Evolutionary conservation across 2,888 invertebrate genomes (phyloP), one percentile per base, ranked within the genome.

Genomic region (Augochlorella aurata): DNA sequence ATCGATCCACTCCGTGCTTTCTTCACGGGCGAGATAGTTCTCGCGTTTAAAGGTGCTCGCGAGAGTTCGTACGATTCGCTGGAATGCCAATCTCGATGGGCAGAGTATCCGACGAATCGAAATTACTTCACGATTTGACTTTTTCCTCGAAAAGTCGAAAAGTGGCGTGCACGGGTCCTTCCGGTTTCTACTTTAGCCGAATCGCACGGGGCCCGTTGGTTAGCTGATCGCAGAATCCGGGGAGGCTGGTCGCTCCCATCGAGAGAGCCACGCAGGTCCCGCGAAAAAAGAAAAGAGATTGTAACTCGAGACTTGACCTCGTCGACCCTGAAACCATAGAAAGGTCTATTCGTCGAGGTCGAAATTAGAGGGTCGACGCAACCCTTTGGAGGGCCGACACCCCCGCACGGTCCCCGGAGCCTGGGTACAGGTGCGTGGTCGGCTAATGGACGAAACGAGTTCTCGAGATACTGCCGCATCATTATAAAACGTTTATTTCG

Each of bases 401-500:
- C 88, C 89, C 88, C 89, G 79, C 88, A 77, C 82, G 49, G 16
- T 65, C 16, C 65, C 66, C 70, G 69, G 74, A 29, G 47, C 44
- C 79, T 38, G 68, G 68, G 74, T 86, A 89, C 91, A 91, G 90
- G 90, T 91, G 91, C 89, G 81, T 52, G 69, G 68, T 65, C 72
- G 80, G 77, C 90, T 91, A 90, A 91, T 91, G 88, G 89, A 87
- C 87, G 83, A 82, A 88, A 90, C 89, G 88, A 84, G 91, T 89
- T 90, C 84, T 74, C 78, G 74, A 86, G 84, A 89, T 89, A 90
- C 82, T 88, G 91, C 90, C 81, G 86, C 88, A 88, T 91, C 90
- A 90, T 90, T 91, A 90, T 87, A 89, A 88, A 88, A 89, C 90
- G 89, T 90, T 91, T 89, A 89, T 87, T 91, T 90, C 89, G 83